Base-by-base conservation (phyloP, 2,888 invertebrate species). In the Thereva unica region DNA sequence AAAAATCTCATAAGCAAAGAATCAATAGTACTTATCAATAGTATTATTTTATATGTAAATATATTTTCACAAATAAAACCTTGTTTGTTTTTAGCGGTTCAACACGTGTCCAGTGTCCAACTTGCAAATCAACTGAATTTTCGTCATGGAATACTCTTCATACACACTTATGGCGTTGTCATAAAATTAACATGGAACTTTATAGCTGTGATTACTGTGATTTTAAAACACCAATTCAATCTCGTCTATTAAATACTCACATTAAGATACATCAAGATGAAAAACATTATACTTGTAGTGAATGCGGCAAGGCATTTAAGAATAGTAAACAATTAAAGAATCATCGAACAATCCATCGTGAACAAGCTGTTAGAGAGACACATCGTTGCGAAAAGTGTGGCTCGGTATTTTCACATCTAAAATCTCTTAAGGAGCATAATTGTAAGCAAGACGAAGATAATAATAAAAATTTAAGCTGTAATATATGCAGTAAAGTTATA, bases 271-370 rank as follows among this genome's bases (percentile, higher is more conserved):
- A 92, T 80, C 85, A 85, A 45, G 84, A 86, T 68, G 84, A 85
- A 64, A 86, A 85, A 72, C 84, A 85, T 66, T 89, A 74, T 73
- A 83, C 72, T 54, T 87, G 87, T 79, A 83, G 86, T 68, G 80
- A 84, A 64, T 94, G 94, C 77, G 85, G 86, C 35, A 91, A 92
- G 77, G 84, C 83, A 0, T 94, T 93, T 78, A 93, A 93, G 78
- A 93, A 90, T 73, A 83, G 84, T 5, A 90, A 89, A 76, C 93
- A 93, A 76, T 80, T 93, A 64, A 84, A 89, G 47, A 92, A 92
- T 75, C 94, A 94, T 78, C 86, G 87, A 68, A 78, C 85, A 6
- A 83, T 84, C 34, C 89, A 89, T 77, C 85, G 85, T 44, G 76
- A 77, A 0, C 77, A 77, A 44, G 70, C 71, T 7, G 38, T 53